Percentiles rank a stretch among this genome's conserved stretches.
phyloP scores from a whole-genome alignment of 2,888 invertebrate species.

The Stenurella melanura region DNA sequence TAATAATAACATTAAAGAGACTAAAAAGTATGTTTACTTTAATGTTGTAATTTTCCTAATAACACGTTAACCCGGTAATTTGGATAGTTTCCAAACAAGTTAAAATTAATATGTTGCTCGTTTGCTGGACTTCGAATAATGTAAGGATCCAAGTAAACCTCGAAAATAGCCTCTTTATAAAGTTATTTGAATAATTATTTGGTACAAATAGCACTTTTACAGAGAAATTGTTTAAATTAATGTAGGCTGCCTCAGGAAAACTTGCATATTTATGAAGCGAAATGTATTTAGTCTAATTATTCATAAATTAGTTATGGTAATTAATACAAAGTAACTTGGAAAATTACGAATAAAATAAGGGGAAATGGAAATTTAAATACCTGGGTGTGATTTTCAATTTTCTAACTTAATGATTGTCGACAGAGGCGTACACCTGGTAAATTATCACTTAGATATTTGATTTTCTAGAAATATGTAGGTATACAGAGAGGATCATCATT shows the following conservation, averaged over 20 bases:
- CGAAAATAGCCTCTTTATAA: neutral
- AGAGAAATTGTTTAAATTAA: constrained; percentile 26
- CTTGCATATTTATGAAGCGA: constrained; percentile 61
- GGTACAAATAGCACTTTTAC: constrained; percentile 24
- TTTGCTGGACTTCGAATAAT: constrained; percentile 14
- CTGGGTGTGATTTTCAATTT: constrained; percentile 55
- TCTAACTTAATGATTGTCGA: constrained; percentile 10
- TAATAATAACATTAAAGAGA: neutral
- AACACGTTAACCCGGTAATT: constrained; percentile 5
- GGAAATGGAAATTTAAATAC: constrained; percentile 61
- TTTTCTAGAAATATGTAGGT: no score
- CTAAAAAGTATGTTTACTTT: neutral
- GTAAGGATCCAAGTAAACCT: neutral
- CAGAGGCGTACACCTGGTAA: neutral
- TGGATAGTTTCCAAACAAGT: constrained; percentile 21
- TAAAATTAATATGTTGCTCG: constrained; percentile 29
- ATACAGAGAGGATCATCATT: no score
- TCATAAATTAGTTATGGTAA: constrained; percentile 63
- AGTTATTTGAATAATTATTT: constrained; percentile 27
- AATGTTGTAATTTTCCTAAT: constrained; percentile 22
- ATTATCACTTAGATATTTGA: neutral
- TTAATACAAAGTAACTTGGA: constrained; percentile 59
- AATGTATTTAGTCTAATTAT: constrained; percentile 60
- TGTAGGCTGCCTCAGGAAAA: constrained; percentile 41
- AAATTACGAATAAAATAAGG: constrained; percentile 55